phyloP scores from a whole-genome alignment of 2,888 invertebrate species.

The Eilema caniola region DNA sequence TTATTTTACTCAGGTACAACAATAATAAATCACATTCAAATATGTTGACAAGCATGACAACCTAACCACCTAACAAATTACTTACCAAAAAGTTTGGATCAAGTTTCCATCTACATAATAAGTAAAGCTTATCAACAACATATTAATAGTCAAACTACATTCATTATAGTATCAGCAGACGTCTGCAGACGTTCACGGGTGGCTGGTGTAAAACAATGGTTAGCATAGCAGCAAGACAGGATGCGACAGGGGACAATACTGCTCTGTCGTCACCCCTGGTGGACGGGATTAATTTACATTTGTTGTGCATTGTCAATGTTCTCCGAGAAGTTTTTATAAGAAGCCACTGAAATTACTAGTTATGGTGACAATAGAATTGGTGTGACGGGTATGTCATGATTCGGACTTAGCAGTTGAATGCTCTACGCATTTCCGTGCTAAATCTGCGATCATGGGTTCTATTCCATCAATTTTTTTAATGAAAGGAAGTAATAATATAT shows the following conservation, averaged over 20 bases:
- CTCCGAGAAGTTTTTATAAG: slow-evolving; percentile 26
- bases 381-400: background rate
- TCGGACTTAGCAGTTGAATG: background rate
- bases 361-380: background rate
- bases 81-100: background rate
- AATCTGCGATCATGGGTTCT: background rate
- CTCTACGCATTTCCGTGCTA: background rate
- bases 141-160: slow-evolving; percentile 13
- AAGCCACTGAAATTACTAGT: slow-evolving; percentile 1
- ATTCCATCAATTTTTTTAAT: background rate
- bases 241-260: slow-evolving; percentile 46
- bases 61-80: background rate
- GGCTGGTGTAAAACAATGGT: slow-evolving; percentile 44
- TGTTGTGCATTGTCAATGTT: slow-evolving; percentile 39
- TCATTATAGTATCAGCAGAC: slow-evolving; percentile 18
- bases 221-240: slow-evolving; percentile 32
- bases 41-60: slow-evolving; percentile 1
- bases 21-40: background rate
- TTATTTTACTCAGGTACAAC: background rate
- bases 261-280: slow-evolving; percentile 43
- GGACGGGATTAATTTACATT: slow-evolving; percentile 45
- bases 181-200: slow-evolving; percentile 40
- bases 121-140: background rate
- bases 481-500: background rate
- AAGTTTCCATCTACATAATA: background rate